phyloP scores from a whole-genome alignment of 1,140 invertebrate species.

The Subanguina moxae region DNA sequence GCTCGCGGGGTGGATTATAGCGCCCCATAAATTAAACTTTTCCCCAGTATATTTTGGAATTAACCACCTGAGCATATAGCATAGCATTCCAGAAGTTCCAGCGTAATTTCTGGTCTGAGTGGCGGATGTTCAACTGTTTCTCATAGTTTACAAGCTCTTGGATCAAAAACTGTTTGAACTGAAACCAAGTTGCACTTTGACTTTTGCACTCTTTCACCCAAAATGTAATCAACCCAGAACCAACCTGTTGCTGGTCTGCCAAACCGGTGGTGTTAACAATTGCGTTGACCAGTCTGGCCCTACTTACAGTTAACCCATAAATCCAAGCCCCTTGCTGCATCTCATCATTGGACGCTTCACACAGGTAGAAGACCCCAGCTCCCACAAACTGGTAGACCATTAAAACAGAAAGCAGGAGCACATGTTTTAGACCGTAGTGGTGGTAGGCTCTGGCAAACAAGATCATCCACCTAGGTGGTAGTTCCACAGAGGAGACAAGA shows the following conservation, averaged over 20 bases:
- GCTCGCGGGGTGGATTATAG: no score
- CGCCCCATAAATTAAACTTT: no score
- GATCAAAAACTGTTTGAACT: conserved; percentile 31
- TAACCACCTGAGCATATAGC: conserved; percentile 48
- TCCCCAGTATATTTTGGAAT: background rate
- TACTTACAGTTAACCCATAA: conserved; percentile 28
- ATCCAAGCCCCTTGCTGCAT: conserved; percentile 40
- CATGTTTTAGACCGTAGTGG: conserved; percentile 48
- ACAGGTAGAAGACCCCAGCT: conserved; percentile 47
- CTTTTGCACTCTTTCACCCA: no score
- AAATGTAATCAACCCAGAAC: no score
- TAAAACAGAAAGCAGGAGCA: conserved; percentile 38
- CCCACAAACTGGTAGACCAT: conserved; percentile 49
- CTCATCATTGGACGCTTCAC: conserved; percentile 37
- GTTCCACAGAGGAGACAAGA: background rate
- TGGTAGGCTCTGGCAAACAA: conserved; percentile 39
- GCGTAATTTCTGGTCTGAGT: conserved; percentile 46
- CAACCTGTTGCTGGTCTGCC: conserved; percentile 31
- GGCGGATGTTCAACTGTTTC: conserved; percentile 46
- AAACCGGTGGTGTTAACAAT: conserved; percentile 34
- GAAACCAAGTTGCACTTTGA: no score
- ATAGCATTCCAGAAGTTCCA: conserved; percentile 57
- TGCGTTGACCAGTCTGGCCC: conserved; percentile 34
- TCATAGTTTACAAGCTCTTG: conserved; percentile 36
- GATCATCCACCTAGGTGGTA: conserved; percentile 25